A percentile compares a stretch with the other conserved stretches of the same genome.
These are phyloP conservation scores for Empis stercorea DNA, from an alignment of 2,888 invertebrate genomes.

Conservation along the genomic window DNA sequence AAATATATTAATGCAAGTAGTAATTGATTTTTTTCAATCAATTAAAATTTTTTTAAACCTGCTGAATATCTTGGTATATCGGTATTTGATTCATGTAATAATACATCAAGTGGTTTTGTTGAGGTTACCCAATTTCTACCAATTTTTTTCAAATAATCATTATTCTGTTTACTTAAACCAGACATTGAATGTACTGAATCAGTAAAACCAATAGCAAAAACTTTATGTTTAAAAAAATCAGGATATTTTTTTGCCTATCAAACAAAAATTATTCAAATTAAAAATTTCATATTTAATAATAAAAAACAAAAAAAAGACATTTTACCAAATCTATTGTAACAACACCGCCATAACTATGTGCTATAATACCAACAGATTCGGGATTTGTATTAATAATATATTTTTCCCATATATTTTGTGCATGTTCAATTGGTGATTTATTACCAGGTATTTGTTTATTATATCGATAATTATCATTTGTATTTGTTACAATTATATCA, in stretches of 20 bases:
- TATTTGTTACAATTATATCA: constrained; percentile 59
- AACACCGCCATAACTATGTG: constrained; percentile 69
- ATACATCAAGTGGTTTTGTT: constrained; percentile 41
- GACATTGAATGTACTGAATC: constrained; percentile 54
- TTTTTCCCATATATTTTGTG: constrained; percentile 53
- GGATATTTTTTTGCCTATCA: constrained; percentile 40
- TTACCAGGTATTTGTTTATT: constrained; percentile 41
- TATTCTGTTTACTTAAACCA: constrained; percentile 15
- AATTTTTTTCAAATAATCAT: constrained; percentile 19
- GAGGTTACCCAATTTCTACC: constrained; percentile 52
- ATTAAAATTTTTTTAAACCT: too few species aligned
- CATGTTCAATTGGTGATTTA: constrained; percentile 48
- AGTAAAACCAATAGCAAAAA: constrained; percentile 63
- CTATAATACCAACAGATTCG: constrained; percentile 54
- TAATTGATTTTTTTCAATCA: too few species aligned
- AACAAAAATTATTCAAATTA: background rate
- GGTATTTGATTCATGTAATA: constrained; percentile 36
- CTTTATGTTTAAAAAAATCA: constrained; percentile 48
- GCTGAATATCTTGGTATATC: constrained; percentile 49
- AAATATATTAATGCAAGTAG: too few species aligned
- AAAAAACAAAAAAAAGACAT: constrained; percentile 1
- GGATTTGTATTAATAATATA: constrained; percentile 47
- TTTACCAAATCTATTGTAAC: constrained; percentile 47
- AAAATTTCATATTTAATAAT: constrained; percentile 1
- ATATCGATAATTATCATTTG: constrained; percentile 51